These are phyloP conservation scores for Gastrophysa polygoni DNA, from an alignment of 2,888 invertebrate genomes.

Conservation along the genomic window DNA sequence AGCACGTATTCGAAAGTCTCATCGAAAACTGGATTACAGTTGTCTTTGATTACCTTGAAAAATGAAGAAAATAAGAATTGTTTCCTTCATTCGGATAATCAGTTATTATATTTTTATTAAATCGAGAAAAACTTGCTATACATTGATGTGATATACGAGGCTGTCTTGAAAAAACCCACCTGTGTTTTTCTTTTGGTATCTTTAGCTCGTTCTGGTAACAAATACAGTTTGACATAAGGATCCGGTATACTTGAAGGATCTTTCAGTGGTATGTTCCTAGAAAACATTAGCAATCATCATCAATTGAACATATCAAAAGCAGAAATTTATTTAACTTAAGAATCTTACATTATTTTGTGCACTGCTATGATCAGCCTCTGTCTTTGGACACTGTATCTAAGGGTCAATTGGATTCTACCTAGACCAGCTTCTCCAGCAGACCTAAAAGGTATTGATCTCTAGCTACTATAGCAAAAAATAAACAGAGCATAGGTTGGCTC, in stretches of 20 bases:
- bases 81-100: no score
- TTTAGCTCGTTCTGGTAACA: slow-evolving; percentile 83
- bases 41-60: slow-evolving; percentile 77
- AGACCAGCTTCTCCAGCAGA: slow-evolving; percentile 76
- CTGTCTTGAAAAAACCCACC: no score
- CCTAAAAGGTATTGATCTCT: slow-evolving; percentile 48
- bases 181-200: slow-evolving; percentile 87
- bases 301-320: slow-evolving; percentile 18
- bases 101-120: no score
- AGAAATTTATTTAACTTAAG: slow-evolving; percentile 3
- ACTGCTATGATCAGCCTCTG: slow-evolving; percentile 84
- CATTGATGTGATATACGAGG: neutral
- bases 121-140: no score
- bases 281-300: no score
- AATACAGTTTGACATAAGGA: slow-evolving; percentile 86
- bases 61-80: no score
- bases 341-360: slow-evolving; percentile 85
- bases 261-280: slow-evolving; percentile 77
- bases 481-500: neutral
- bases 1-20: slow-evolving; percentile 90
- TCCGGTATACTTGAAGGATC: slow-evolving; percentile 85
- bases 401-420: slow-evolving; percentile 82
- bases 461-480: no score
- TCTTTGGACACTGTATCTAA: slow-evolving; percentile 83
- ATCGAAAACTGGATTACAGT: slow-evolving; percentile 89